These are phyloP conservation scores for Hemiprocne comata DNA, from an alignment of 2,113 vertebrate genomes.

Conservation along the genomic window DNA sequence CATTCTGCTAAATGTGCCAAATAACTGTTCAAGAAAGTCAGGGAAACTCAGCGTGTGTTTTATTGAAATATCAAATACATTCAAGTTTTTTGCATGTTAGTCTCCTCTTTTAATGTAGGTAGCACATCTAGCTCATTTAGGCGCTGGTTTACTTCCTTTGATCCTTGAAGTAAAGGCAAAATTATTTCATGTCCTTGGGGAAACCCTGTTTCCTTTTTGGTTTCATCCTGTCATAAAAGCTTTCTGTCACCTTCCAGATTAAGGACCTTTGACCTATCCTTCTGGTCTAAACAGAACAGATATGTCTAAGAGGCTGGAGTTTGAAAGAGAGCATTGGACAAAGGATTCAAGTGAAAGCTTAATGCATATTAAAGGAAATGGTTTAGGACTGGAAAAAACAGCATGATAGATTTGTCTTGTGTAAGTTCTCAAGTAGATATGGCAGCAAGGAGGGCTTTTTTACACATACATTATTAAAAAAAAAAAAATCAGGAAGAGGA, in stretches of 20 bases:
- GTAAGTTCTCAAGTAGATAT: background rate
- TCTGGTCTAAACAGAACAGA: background rate
- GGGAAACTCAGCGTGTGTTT: background rate
- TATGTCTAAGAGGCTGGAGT: background rate
- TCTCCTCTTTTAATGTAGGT: background rate
- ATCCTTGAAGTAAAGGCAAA: background rate
- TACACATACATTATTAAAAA: background rate
- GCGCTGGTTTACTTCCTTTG: background rate
- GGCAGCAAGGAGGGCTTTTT: background rate
- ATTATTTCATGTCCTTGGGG: background rate
- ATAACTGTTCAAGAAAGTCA: background rate
- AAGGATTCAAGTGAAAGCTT: background rate
- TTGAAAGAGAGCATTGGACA: background rate
- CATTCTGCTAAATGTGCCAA: background rate
- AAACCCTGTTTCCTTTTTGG: background rate
- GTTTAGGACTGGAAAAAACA: background rate
- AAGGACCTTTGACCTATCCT: background rate
- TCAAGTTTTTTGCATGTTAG: background rate
- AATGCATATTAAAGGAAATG: background rate
- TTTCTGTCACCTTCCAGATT: background rate
- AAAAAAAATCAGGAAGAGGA: rapidly evolving
- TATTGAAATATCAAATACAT: background rate
- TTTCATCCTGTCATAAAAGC: background rate
- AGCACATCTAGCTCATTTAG: background rate
- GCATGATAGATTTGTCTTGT: background rate